These are phyloP conservation scores for Tenebrosternarchus preto DNA, from an alignment of 2,113 vertebrate species.

Conservation along the genomic window DNA sequence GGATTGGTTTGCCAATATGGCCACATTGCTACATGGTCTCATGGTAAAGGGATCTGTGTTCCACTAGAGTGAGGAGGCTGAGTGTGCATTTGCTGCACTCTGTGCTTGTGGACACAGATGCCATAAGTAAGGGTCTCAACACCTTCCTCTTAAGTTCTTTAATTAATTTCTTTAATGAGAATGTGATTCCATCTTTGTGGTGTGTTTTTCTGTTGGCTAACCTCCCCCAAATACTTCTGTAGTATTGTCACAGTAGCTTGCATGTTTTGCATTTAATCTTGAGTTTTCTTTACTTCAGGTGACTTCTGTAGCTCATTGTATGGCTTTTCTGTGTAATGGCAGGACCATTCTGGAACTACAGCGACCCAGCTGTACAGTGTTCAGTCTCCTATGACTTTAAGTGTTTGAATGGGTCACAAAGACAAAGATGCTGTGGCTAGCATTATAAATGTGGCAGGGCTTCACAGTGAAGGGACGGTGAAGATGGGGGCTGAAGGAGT, in stretches of 20 bases:
- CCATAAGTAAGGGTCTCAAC: neutral
- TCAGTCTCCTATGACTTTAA: neutral
- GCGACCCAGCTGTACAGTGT: neutral
- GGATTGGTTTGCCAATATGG: no score
- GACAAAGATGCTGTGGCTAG: slow-evolving; percentile 17
- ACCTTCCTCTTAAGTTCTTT: neutral
- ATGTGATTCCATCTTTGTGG: no score
- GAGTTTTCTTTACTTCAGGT: neutral
- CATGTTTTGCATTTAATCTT: neutral
- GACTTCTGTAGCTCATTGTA: neutral
- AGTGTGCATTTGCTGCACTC: neutral
- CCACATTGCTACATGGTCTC: no score
- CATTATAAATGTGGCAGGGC: slow-evolving; percentile 21
- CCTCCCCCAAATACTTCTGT: no score
- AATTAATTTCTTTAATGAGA: no score
- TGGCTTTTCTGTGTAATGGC: neutral
- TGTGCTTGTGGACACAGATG: neutral
- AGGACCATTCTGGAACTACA: slow-evolving; percentile 30
- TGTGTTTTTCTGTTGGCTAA: no score
- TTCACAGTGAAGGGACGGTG: neutral
- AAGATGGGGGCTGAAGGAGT: slow-evolving; percentile 24
- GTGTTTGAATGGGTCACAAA: slow-evolving; percentile 24
- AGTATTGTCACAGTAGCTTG: slow-evolving; percentile 7
- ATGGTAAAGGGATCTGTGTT: no score
- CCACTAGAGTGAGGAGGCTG: no score